Percentiles rank a stretch among this genome's conserved stretches.
Evolutionary conservation across 1,140 invertebrate species (phyloP).

Genomic region (Neotoxoptera formosana): DNA sequence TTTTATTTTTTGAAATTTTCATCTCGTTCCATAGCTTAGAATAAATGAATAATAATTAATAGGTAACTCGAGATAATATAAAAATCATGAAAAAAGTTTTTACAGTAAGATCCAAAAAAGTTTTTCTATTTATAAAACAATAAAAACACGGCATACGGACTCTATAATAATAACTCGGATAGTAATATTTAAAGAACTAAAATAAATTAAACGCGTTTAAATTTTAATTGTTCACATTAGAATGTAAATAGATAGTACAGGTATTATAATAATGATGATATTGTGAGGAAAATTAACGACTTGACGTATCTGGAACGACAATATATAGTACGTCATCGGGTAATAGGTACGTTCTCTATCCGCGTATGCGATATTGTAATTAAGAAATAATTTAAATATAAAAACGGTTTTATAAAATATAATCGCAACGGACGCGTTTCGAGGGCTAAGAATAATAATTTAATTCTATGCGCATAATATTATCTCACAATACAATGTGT

Average conservation of each 20-base stretch:
- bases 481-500: not conserved
- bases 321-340: constrained; percentile 2
- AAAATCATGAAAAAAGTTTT: constrained; percentile 34
- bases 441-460: not conserved
- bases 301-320: not conserved
- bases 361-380: not conserved
- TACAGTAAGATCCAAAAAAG: not conserved
- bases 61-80: not conserved
- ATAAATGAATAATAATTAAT: constrained; percentile 39
- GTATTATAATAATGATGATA: not conserved
- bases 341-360: not conserved
- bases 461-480: constrained; percentile 11
- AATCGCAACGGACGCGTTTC: not conserved
- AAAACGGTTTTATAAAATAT: constrained; percentile 19
- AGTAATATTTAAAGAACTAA: not conserved
- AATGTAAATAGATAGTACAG: not conserved
- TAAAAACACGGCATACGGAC: not conserved
- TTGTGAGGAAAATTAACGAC: not conserved
- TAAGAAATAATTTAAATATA: not conserved
- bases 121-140: constrained; percentile 27
- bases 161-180: not conserved
- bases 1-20: not conserved
- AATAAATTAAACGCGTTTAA: not conserved
- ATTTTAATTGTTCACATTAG: not conserved
- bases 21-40: not conserved